phyloP scores from a whole-genome alignment of 1,140 invertebrate species.

The Drosophila auraria region DNA sequence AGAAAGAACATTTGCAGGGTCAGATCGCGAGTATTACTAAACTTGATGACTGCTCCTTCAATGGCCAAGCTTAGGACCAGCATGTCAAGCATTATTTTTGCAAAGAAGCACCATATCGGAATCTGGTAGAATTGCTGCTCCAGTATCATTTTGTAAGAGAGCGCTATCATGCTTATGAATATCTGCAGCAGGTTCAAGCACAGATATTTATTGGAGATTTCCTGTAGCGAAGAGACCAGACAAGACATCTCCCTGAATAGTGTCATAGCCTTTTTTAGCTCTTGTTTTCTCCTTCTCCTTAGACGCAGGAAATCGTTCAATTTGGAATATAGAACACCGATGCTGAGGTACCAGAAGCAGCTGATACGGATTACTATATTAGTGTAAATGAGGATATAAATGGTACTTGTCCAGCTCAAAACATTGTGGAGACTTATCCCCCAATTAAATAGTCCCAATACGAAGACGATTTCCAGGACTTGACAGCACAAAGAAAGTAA shows the following conservation, averaged over 20 bases:
- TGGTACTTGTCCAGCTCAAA: not conserved
- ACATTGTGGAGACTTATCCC: not conserved
- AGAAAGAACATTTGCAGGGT: constrained; percentile 45
- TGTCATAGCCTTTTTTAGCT: constrained; percentile 17
- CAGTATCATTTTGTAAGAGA: constrained; percentile 14
- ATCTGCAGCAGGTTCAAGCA: constrained; percentile 10
- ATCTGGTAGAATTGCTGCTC: not conserved
- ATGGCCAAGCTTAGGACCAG: constrained; percentile 38
- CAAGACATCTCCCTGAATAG: constrained; percentile 43
- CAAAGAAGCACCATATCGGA: not conserved
- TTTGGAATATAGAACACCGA: constrained; percentile 31
- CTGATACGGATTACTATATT: not conserved
- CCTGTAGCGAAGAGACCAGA: constrained; percentile 8
- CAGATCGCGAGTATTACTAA: constrained; percentile 19
- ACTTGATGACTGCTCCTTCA: constrained; percentile 25
- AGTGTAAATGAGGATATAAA: not conserved
- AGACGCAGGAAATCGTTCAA: constrained; percentile 7
- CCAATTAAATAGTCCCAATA: not conserved
- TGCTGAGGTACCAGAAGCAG: constrained; percentile 6
- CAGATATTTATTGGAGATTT: constrained; percentile 21
- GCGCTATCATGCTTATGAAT: not conserved
- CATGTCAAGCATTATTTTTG: constrained; percentile 39
- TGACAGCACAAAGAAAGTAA: constrained; percentile 28
- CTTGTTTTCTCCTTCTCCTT: not conserved
- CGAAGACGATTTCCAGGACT: constrained; percentile 6